Base-by-base conservation (phyloP, 1,140 invertebrate species). In the Elymnias hypermnestra region DNA sequence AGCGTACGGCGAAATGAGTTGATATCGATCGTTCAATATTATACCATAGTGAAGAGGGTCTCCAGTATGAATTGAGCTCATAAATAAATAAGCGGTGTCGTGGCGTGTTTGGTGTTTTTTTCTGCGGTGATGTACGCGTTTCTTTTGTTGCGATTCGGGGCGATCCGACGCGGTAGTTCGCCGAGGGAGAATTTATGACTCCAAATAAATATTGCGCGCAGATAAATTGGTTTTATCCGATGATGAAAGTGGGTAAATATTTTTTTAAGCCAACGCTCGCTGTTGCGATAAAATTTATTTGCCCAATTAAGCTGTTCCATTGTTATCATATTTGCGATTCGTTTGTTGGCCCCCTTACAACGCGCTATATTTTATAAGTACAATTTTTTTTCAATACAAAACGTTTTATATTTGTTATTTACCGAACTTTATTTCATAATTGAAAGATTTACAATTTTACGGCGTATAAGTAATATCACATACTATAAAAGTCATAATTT, bases 41-140 rank as follows among this genome's bases (percentile, higher is more conserved):
- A 61, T 63, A 58, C 64, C 54, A 39, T 57, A 54, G 53, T 61
- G 68, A 67, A 64, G 74, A 72, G 74, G 72, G 70, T 72, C 52
- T 70, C 44, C 51, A 59, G 65, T 61, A 66, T 76, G 78, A 73
- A 79, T 77, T 73, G 74, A 70, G 65, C 72, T 78, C 74, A 79
- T 83, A 83, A 83, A 83, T 83, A 83, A 79, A 79, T 79, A 79
- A 79, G 75, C 73, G 52, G 64, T 78, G 70, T 79, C 68, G 74
- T 72, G 70, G 73, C 60, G 72, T 82, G 74, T 79, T 63, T 60
- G 46, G 60, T 62, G 68, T 75, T 72, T 81, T 72, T 57, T 65
- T 53, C 18, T 59, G 58, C 55, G 65, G 66, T 73, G 66, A 72
- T 72, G 64, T 75, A 74, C 65, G 62, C 58, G 52, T 60, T 68